Conservation (phyloP, 2,888 invertebrate species). For the Nudaria mundana region DNA sequence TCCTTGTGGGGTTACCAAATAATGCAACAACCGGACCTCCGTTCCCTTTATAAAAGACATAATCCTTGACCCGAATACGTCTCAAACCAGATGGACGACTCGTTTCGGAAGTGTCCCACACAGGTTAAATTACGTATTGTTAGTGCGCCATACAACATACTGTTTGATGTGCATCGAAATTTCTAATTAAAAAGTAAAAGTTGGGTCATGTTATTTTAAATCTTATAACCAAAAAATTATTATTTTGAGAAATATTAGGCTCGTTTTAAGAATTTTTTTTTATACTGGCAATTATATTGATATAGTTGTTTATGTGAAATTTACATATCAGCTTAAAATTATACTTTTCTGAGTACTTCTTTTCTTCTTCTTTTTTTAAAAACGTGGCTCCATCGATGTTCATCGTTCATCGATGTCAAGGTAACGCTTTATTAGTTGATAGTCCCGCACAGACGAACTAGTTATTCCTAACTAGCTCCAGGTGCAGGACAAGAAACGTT, state of each 20-base stretch:
- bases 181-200: conserved; percentile 9
- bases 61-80: conserved; percentile 62
- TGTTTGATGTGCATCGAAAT: conserved; percentile 29
- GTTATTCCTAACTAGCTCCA: no score
- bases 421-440: no score
- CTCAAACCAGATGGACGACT: conserved; percentile 40
- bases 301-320: background rate
- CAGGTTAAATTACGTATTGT: conserved; percentile 64
- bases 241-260: background rate
- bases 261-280: no score
- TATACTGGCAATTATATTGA: no score
- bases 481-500: no score
- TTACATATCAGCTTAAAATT: background rate
- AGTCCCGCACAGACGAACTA: no score
- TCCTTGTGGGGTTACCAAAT: conserved; percentile 61
- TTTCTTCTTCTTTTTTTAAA: no score
- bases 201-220: background rate
- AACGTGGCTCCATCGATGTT: no score
- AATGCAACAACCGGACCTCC: conserved; percentile 43
- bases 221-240: background rate
- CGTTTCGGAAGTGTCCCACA: conserved; percentile 52
- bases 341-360: no score
- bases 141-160: conserved; percentile 16
- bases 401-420: no score
- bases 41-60: conserved; percentile 37